phyloP scores from a whole-genome alignment of 92 coral and sea anemone species.

The Paragorgia papillata region DNA sequence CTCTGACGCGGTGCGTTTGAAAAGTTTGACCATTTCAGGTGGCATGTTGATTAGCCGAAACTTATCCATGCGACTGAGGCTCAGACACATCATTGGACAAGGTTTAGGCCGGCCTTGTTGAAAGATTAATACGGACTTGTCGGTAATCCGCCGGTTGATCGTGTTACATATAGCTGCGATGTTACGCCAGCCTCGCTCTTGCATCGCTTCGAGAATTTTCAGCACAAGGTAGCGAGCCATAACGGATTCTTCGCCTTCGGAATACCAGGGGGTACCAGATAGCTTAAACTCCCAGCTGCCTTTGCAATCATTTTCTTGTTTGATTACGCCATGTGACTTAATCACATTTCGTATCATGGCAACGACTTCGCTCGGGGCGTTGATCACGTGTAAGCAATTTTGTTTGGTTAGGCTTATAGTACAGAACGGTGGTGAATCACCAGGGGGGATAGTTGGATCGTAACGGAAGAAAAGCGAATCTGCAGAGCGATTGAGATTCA shows the following conservation, averaged over 20 bases:
- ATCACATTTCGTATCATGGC: conserved; percentile 50
- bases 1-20: not conserved
- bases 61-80: conserved; percentile 51
- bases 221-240: conserved; percentile 54
- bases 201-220: conserved; percentile 51
- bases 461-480: conserved; percentile 59
- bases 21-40: conserved; percentile 26
- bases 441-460: conserved; percentile 46
- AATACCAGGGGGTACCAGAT: conserved; percentile 62
- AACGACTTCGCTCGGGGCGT: conserved; percentile 49
- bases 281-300: conserved; percentile 62
- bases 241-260: conserved; percentile 47
- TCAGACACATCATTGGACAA: conserved; percentile 48
- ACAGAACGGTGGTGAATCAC: conserved; percentile 17
- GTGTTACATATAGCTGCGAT: conserved; percentile 51
- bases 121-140: conserved; percentile 49
- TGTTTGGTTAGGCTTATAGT: conserved; percentile 54
- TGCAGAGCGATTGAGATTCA: conserved; percentile 49
- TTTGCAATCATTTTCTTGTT: conserved; percentile 43
- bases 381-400: conserved; percentile 54
- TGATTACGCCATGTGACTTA: conserved; percentile 51
- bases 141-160: conserved; percentile 39
- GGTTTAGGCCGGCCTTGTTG: conserved; percentile 37
- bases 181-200: conserved; percentile 55
- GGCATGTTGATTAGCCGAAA: conserved; percentile 59